Percentiles rank a stretch among this genome's conserved stretches.
These are phyloP conservation scores for Drosophila leontia DNA, from an alignment of 1,140 invertebrate species.

Conservation along the genomic window DNA sequence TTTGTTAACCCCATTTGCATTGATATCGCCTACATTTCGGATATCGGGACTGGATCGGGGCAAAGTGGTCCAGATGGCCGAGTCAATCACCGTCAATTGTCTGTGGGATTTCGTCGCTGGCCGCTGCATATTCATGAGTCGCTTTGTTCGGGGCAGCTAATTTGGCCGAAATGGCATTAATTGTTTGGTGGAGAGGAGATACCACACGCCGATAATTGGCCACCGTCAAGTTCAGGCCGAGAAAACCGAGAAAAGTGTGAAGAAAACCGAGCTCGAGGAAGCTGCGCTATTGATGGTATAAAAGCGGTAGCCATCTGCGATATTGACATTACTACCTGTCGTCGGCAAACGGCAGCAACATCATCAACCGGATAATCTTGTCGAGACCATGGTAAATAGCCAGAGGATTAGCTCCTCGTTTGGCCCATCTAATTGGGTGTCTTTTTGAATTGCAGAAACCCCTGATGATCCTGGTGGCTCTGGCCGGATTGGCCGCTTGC, in stretches of 20 bases:
- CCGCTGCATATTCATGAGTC: conserved; percentile 71
- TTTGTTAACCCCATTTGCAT: conserved; percentile 60
- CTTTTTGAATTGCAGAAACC: conserved; percentile 38
- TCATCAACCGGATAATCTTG: conserved; percentile 40
- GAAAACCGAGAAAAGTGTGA: conserved; percentile 79
- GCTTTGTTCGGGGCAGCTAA: conserved; percentile 43
- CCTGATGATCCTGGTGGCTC: conserved; percentile 52
- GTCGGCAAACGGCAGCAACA: conserved; percentile 66
- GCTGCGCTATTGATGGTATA: conserved; percentile 54
- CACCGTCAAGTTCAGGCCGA: conserved; percentile 58
- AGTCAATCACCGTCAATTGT: conserved; percentile 77
- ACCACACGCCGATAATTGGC: conserved; percentile 69
- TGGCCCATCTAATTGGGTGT: not conserved
- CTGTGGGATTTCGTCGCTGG: conserved; percentile 41
- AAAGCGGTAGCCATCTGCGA: conserved; percentile 53
- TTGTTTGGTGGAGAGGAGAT: conserved; percentile 42
- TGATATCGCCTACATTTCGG: conserved; percentile 14
- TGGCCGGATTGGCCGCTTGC: conserved; percentile 36
- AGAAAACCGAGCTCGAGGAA: conserved; percentile 61
- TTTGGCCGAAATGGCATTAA: conserved; percentile 63
- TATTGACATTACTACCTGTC: conserved; percentile 63
- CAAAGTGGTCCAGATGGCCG: conserved; percentile 24
- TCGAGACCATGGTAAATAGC: conserved; percentile 57
- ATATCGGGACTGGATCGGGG: conserved; percentile 14
- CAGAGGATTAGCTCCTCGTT: not conserved